These are phyloP conservation scores for Pissodes strobi DNA, from an alignment of 1,140 invertebrate genomes.

Conservation along the genomic window DNA sequence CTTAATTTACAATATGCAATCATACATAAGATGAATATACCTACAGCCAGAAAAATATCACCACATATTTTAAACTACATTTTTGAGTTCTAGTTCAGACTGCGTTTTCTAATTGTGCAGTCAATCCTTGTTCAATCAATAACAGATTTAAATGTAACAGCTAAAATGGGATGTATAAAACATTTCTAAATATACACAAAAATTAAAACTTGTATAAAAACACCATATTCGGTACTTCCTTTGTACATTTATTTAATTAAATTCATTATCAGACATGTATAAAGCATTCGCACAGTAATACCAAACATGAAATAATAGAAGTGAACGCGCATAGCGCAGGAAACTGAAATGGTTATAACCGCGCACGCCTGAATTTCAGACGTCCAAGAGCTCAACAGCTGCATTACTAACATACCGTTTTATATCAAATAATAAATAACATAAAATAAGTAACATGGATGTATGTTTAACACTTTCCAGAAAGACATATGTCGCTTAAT, in stretches of 20 bases:
- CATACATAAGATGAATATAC: slow-evolving; percentile 57
- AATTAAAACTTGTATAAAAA: slow-evolving; percentile 57
- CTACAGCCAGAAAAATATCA: slow-evolving; percentile 59
- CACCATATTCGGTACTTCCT: slow-evolving; percentile 59
- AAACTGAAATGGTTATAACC: slow-evolving; percentile 16
- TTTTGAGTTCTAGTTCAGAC: slow-evolving; percentile 53
- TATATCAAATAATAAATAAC: slow-evolving; percentile 55
- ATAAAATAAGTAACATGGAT: slow-evolving; percentile 57
- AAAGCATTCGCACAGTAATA: slow-evolving; percentile 63
- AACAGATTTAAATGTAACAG: slow-evolving; percentile 54
- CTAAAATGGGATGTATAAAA: slow-evolving; percentile 56
- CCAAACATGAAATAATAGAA: slow-evolving; percentile 58
- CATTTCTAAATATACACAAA: slow-evolving; percentile 56
- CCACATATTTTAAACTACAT: slow-evolving; percentile 58
- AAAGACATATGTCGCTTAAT: slow-evolving; percentile 56
- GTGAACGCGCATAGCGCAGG: slow-evolving; percentile 39
- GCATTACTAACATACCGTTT: slow-evolving; percentile 46
- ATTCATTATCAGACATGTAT: slow-evolving; percentile 61
- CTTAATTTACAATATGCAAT: slow-evolving; percentile 57
- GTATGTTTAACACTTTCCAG: slow-evolving; percentile 57
- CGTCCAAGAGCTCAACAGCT: slow-evolving; percentile 20
- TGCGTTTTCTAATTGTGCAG: slow-evolving; percentile 50
- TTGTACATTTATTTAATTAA: slow-evolving; percentile 63
- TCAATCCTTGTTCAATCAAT: slow-evolving; percentile 50
- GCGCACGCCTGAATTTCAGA: slow-evolving; percentile 2